phyloP scores from a whole-genome alignment of 2,888 invertebrate genomes.

The Leptinotarsa juncta region DNA sequence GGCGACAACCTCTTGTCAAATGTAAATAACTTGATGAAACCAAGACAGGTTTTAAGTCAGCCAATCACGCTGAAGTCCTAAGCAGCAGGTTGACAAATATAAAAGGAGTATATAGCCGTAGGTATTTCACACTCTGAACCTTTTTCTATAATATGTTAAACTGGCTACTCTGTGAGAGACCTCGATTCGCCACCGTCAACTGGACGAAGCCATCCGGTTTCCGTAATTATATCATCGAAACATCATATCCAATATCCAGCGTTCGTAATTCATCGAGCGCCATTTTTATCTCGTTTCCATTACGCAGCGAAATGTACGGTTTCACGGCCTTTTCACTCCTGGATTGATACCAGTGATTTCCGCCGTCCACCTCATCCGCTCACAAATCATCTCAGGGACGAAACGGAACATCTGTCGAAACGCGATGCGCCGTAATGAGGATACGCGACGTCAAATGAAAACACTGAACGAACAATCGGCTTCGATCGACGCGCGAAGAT shows the following conservation, averaged over 20 bases:
- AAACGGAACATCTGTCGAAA: conserved; percentile 29
- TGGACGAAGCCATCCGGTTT: neutral
- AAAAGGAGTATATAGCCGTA: too few species aligned
- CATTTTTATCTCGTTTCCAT: conserved; percentile 6
- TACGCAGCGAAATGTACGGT: conserved; percentile 1
- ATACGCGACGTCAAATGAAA: conserved; percentile 39
- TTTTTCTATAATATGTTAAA: too few species aligned
- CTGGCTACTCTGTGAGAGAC: too few species aligned
- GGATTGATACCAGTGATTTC: conserved; percentile 14
- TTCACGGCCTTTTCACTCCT: conserved; percentile 1
- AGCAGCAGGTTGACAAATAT: too few species aligned
- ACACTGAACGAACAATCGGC: conserved; percentile 34
- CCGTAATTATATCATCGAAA: neutral
- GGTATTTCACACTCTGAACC: too few species aligned
- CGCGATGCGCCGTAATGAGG: conserved; percentile 29
- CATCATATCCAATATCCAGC: neutral
- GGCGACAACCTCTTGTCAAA: too few species aligned
- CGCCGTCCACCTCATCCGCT: conserved; percentile 10
- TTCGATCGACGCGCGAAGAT: conserved; percentile 41
- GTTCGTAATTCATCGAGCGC: neutral
- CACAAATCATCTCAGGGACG: conserved; percentile 17
- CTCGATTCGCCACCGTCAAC: neutral
- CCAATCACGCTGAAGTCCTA: too few species aligned
- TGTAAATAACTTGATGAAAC: too few species aligned
- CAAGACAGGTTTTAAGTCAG: too few species aligned